Evolutionary conservation across 2,797 vertebrate genomes (phyloP), one percentile per base, ranked within the genome.

Genomic region (Notoglanidium macrostoma): DNA sequence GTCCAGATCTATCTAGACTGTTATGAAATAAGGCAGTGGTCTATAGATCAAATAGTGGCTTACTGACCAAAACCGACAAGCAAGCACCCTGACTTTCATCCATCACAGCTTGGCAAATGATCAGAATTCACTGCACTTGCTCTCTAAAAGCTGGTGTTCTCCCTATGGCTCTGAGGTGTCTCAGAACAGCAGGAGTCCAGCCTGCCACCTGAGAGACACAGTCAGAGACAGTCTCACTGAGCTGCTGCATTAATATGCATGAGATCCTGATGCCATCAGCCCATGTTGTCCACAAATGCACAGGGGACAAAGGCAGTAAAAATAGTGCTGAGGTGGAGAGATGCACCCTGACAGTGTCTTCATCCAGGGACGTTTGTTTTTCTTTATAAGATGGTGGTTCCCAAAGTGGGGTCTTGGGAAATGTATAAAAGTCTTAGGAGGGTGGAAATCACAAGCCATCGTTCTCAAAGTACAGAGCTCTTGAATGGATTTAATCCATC

Each of bases 131-230:
- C n/a, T 29, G 67, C 46, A 63, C 10, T 61, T 54, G 57, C 11
- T 46, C 23, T n/a, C 40, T 63, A 14, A n/a, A 81, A 63, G 40
- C 59, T 12, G 57, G 29, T 14, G 29, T 40, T 35, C 29, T 79
- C 57, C 14, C 59, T 46, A 0, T 19, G 57, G 57, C 11, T 44
- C 4, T 59, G 54, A 81, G 57, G 79, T 55, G 54, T 70, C 23
- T 80, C 63, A 46, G 68, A 35, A 51, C 84, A 67, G 80, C 86
- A 88, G 84, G 86, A 46, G 78, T 65, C 46, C 84, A 35, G 14
- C 44, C 81, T 84, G 80, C 40, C 32, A 51, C 63, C 32, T 59
- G 51, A 40, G 51, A 72, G 14, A 79, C 63, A 12, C 32, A 29
- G 23, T 54, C 46, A 70, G 76, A 86, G 32, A 70, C 59, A 44